These are phyloP conservation scores for Neogobius melanostomus DNA, from an alignment of 2,113 vertebrate species.

Conservation along the genomic window DNA sequence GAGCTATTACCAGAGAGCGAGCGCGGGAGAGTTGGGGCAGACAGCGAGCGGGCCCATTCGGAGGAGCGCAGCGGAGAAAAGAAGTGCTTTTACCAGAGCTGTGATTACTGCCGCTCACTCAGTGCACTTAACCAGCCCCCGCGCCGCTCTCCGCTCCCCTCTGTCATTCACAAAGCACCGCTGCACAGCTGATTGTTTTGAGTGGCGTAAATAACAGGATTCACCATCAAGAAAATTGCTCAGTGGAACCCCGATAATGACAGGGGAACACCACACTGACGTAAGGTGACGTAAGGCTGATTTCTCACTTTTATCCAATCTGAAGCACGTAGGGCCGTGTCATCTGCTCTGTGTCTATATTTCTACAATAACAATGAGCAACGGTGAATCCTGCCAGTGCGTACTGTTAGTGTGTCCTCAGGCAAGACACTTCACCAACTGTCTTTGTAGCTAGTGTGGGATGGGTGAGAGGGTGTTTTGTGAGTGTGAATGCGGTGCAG, in stretches of 20 bases:
- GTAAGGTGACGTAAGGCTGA: constrained; percentile 24
- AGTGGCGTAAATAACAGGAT: constrained; percentile 67
- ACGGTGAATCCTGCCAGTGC: too few species aligned
- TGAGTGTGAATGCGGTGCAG: too few species aligned
- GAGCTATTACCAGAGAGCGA: constrained; percentile 75
- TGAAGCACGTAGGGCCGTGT: too few species aligned
- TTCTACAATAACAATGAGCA: too few species aligned
- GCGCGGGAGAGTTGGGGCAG: constrained; percentile 42
- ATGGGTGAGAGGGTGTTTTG: too few species aligned
- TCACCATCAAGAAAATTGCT: constrained; percentile 48
- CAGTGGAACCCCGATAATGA: constrained; percentile 55
- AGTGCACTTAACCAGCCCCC: constrained; percentile 75
- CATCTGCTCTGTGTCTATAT: too few species aligned
- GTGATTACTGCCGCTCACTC: constrained; percentile 74
- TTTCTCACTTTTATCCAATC: constrained; percentile 12
- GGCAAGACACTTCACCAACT: too few species aligned
- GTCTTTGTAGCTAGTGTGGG: too few species aligned
- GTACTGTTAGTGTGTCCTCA: too few species aligned
- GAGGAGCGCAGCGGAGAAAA: constrained; percentile 62
- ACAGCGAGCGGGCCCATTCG: constrained; percentile 50
- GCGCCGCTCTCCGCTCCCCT: constrained; percentile 49
- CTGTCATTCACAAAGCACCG: constrained; percentile 65
- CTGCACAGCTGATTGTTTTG: constrained; percentile 50
- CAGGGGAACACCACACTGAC: constrained; percentile 53
- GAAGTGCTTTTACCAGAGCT: constrained; percentile 76